Evolutionary conservation across 2,113 vertebrate genomes (phyloP), one percentile per base, ranked within the genome.

Genomic region (Nothoprocta pentlandii): DNA sequence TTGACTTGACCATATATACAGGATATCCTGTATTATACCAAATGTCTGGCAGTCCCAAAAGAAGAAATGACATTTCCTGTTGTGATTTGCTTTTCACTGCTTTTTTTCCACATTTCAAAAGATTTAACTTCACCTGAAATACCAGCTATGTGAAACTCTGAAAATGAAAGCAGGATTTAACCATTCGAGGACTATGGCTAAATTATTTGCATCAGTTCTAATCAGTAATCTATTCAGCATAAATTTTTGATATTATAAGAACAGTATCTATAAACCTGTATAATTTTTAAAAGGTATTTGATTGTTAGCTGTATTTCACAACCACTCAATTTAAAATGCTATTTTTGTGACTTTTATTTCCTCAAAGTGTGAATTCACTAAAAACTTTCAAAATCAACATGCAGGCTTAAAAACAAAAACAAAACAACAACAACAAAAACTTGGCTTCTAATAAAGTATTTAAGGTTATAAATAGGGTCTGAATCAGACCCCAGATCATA

Each of bases 1-100:
- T 85, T 92, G 13, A 90, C 64, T 90, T 85, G 41, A 41, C 12
- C 70, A 28, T 77, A 77, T 78, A 90, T 78, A 95, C 90, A 93
- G 88, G 90, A 85, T 80, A 88, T 90, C 61, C 85, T 88, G 68
- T 63, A 74, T 85, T 83, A 77, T 23, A 54, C n/a, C 58, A 26
- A 67, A 36, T 44, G 70, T 87, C 87, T 95, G 36, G 39, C 23
- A 54, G n/a, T 78, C 42, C 85, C 80, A 59, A 83, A 85, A 87
- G 49, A 86, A 10, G 4, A 81, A 78, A 80, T 41, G 1, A 77
- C 47, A 68, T 90, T 91, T 94, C 79, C 59, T 85, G 26, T 47
- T 81, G 61, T 89, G 21, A 16, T 56, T 82, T 51, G 62, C 7
- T 44, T 77, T 68, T 71, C 16, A 2, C 13, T 30, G 30, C 3